Conservation (phyloP, 2,113 vertebrate species). For the Tinamus guttatus region DNA sequence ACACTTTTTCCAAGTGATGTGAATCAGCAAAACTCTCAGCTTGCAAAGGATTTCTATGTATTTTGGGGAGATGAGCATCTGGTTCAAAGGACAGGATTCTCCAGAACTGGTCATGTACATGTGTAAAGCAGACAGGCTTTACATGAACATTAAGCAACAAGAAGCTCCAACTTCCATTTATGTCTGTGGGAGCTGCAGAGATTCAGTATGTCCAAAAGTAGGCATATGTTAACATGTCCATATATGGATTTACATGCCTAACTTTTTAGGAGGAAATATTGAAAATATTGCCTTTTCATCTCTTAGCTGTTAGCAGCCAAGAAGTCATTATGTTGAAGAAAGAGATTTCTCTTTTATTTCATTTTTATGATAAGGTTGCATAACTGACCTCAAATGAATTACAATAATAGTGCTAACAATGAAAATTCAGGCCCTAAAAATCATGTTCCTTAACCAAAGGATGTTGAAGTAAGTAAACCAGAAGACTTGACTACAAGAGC, state of each 20-base stretch:
- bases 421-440: neutral
- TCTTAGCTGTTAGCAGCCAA: neutral
- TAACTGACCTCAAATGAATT: neutral
- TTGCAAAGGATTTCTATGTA: neutral
- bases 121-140: constrained; percentile 25
- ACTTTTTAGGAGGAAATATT: neutral
- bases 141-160: neutral
- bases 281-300: constrained; percentile 35
- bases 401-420: neutral
- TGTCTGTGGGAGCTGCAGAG: constrained; percentile 2
- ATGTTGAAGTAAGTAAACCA: constrained; percentile 73
- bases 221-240: neutral
- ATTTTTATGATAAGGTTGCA: neutral
- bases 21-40: neutral
- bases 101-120: neutral
- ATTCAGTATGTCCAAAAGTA: constrained; percentile 8
- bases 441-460: constrained; percentile 62
- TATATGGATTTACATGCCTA: constrained; percentile 25
- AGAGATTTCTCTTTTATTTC: constrained; percentile 23
- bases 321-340: neutral
- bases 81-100: neutral
- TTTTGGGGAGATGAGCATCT: neutral
- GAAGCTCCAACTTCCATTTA: neutral
- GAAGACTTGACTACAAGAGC: constrained; percentile 40
- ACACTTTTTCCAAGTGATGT: neutral